Base-by-base conservation (phyloP, 2,113 vertebrate species). In the Cygnus atratus region DNA sequence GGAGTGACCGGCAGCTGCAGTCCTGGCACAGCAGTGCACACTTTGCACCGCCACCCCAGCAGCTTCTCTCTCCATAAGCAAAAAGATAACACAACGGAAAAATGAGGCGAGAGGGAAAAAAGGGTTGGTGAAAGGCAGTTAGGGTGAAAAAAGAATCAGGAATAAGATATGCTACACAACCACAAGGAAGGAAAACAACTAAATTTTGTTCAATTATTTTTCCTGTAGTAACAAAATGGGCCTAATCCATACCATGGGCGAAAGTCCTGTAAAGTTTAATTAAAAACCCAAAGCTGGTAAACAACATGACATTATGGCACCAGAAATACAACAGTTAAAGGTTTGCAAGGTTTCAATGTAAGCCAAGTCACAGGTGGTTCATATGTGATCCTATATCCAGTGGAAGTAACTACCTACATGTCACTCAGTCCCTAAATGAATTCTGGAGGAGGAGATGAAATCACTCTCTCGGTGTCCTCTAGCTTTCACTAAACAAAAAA, bases 241-340 rank as follows among this genome's bases (percentile, higher is more conserved):
- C 44, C 84, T 97, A 96, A 95, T 95, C 87, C 91, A 77, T 58
- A 92, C 94, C 94, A 59, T 84, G 77, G 84, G 77, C 67, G 95
- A 92, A n/a, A 35, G 92, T 96, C 50, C 87, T 82, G 74, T 87
- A 95, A 96, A 96, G 93, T 91, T 87, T 92, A 96, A 93, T 94
- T 96, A 85, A 87, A 91, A 88, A 18, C 81, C 84, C 66, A 87
- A 89, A 89, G 96, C 93, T 89, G 37, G 41, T 82, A 93, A 95
- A 92, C 55, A 80, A 83, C 76, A 18, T 59, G 67, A 68, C 74
- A 81, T 41, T 81, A 90, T 17, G 39, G 76, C 84, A 93, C n/a
- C 44, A 83, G 63, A 87, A 90, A 65, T 20, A 13, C 2, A 76
- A 44, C 7, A 48, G 44, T 76, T 44, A 22, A 37, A 43, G 75